Evolutionary conservation across 2,113 vertebrate species (phyloP).

Genomic region (Ophthalmolycus amberensis): DNA sequence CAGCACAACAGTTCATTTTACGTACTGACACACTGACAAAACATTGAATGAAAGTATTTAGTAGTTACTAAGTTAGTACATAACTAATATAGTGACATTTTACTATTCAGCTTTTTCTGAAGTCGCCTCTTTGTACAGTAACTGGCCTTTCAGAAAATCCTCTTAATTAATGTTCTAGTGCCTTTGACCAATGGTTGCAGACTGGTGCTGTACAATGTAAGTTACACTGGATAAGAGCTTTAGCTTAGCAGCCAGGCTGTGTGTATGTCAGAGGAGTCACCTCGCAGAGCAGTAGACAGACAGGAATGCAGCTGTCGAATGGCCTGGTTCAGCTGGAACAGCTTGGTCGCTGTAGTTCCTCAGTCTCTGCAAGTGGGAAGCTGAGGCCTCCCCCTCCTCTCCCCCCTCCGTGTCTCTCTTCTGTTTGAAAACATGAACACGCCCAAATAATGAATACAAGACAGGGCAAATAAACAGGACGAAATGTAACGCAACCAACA

Average conservation of each 20-base stretch:
- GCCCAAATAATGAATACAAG: constrained; percentile 1
- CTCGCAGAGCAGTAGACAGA: constrained; percentile 82
- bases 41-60: neutral
- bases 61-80: neutral
- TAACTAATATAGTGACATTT: too few relatives aligned
- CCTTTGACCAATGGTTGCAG: neutral
- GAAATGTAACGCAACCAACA: neutral
- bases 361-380: constrained; percentile 73
- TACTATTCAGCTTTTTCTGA: neutral
- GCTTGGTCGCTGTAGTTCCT: constrained; percentile 75
- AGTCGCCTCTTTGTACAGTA: neutral
- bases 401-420: constrained; percentile 59
- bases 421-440: constrained; percentile 58
- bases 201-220: neutral
- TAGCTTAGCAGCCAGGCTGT: neutral
- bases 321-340: constrained; percentile 86
- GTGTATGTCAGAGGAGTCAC: constrained; percentile 71
- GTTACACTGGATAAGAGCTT: neutral
- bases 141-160: neutral
- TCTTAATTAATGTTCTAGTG: neutral
- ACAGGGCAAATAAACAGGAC: neutral
- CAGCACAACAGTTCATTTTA: neutral
- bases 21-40: neutral
- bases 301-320: constrained; percentile 80
- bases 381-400: constrained; percentile 61